Percentiles rank a stretch among this genome's conserved stretches.
Evolutionary conservation across 2,888 invertebrate species (phyloP).

Genomic region (Harpalus rubripes): DNA sequence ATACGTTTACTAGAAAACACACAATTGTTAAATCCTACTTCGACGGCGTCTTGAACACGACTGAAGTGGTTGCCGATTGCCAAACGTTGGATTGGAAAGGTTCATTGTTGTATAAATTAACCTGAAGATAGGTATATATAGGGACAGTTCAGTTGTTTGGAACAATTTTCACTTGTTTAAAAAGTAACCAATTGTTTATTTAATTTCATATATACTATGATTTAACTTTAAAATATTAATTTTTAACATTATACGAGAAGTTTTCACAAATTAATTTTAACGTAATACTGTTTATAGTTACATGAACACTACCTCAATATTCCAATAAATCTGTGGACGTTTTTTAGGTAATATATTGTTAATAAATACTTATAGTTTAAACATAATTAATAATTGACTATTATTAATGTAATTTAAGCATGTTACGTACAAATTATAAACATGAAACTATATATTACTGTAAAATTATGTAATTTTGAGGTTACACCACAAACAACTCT

Average conservation of each 20-base stretch:
- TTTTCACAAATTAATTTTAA: background rate
- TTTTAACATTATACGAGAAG: background rate
- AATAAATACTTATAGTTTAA: conserved; percentile 17
- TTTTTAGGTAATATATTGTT: conserved; percentile 12
- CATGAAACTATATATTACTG: too few relatives aligned
- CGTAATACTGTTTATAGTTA: conserved; percentile 15
- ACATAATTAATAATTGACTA: background rate
- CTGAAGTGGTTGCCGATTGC: conserved; percentile 47
- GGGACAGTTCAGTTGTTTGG: conserved; percentile 7
- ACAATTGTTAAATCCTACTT: conserved; percentile 27
- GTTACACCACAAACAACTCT: conserved; percentile 16
- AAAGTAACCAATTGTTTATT: background rate
- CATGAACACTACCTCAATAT: conserved; percentile 34
- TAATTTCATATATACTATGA: background rate
- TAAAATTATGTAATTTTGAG: conserved; percentile 60
- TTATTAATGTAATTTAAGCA: background rate
- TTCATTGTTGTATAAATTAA: conserved; percentile 61
- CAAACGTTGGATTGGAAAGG: background rate
- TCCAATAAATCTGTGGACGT: conserved; percentile 17
- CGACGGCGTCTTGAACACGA: conserved; percentile 50
- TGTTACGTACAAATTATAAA: background rate
- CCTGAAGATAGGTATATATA: conserved; percentile 48
- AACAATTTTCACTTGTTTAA: background rate
- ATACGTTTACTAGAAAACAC: conserved; percentile 51
- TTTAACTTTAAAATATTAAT: background rate